Evolutionary conservation across 2,888 invertebrate species (phyloP), one percentile per base, ranked within the genome.

Genomic region (Ischnura elegans): DNA sequence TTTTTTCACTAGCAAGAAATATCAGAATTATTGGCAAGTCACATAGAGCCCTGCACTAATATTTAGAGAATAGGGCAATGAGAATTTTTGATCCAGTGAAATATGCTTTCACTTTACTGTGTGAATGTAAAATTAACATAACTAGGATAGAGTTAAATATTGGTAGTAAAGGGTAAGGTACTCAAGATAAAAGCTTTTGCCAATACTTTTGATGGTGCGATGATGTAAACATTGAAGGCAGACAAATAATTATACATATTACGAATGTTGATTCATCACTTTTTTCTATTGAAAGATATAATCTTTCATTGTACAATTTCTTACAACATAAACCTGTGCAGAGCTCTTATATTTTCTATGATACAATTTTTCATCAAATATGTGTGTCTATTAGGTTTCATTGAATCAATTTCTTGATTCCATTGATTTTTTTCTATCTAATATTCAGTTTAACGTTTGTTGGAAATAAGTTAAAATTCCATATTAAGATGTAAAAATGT

Each of bases 111-210:
- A 76, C 13, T 10, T 36, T 76, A 76, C 29, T 1, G 36, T 29
- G 36, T 36, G 36, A 8, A 36, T 76, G 16, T 36, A 10, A 76
- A 61, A 21, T 76, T 25, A 76, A 76, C 13, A 36, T 76, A 76
- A 36, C 10, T 76, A 36, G 10, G 36, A 76, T 76, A 0, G 36
- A 76, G 36, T 76, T 76, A 10, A 76, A 10, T n/a, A 76, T 76
- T 36, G 76, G 76, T 16, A 61, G 61, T 61, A 61, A 5, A 10
- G 36, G 36, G 76, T 76, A 36, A 61, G 19, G 4, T 29, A 76
- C 76, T 76, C 76, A 76, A 36, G 8, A 76, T 76, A 76, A 76
- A 76, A 76, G 76, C 76, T 36, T 76, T 36, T 76, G 36, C 29
- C 29, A 8, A 36, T 76, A 76, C 36, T 13, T 8, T 10, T 36